A percentile compares a stretch with the other conserved stretches of the same genome.
Evolutionary conservation across 2,888 invertebrate species (phyloP).

Genomic region (Sisyra nigra): DNA sequence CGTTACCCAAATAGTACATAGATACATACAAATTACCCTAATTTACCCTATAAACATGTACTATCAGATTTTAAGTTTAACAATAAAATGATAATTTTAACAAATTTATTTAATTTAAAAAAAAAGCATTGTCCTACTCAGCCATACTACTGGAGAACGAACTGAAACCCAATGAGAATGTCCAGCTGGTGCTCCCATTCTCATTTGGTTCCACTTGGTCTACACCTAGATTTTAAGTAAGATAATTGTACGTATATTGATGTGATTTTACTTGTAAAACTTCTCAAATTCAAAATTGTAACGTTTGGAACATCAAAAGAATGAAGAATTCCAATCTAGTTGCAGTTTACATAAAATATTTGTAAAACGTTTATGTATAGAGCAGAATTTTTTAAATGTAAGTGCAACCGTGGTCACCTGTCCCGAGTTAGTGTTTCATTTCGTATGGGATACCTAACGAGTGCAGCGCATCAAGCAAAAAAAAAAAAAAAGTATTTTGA

Average conservation of each 20-base stretch:
- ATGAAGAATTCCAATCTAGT: slow-evolving; percentile 2
- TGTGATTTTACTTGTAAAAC: slow-evolving; percentile 12
- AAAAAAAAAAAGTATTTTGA: neutral
- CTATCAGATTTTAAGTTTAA: neutral
- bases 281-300: slow-evolving; percentile 8
- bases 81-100: no score
- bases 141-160: slow-evolving; percentile 19
- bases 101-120: neutral
- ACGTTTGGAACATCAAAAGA: neutral
- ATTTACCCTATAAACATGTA: neutral
- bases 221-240: slow-evolving; percentile 11
- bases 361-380: neutral
- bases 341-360: neutral
- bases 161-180: slow-evolving; percentile 3
- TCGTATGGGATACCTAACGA: neutral
- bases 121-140: slow-evolving; percentile 27
- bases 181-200: slow-evolving; percentile 8
- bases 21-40: neutral
- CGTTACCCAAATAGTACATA: neutral
- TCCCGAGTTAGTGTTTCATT: neutral
- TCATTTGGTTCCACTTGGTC: slow-evolving; percentile 10
- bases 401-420: neutral
- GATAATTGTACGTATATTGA: slow-evolving; percentile 12
- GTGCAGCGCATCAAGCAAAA: neutral
- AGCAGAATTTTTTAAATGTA: neutral